Evolutionary conservation across 1,140 invertebrate species (phyloP).

Genomic region (Pissodes strobi): DNA sequence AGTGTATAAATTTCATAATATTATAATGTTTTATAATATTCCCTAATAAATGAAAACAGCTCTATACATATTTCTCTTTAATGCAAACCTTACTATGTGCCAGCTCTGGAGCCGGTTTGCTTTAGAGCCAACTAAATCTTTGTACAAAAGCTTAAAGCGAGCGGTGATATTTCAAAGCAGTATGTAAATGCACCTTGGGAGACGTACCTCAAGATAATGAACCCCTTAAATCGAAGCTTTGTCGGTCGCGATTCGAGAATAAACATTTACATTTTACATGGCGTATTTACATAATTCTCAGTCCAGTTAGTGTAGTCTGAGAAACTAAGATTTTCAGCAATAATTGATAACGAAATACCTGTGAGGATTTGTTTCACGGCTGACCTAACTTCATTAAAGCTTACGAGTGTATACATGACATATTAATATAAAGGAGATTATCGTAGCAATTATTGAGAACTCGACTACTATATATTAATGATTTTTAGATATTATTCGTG

Average conservation of each 20-base stretch:
- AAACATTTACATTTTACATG: conserved; percentile 23
- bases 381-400: too few relatives aligned
- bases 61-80: too few relatives aligned
- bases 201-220: conserved; percentile 14
- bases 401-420: too few relatives aligned
- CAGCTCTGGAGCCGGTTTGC: neutral
- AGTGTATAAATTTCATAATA: too few relatives aligned
- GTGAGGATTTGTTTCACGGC: too few relatives aligned
- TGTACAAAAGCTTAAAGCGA: conserved; percentile 17
- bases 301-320: conserved; percentile 10
- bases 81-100: neutral
- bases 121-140: neutral
- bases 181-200: conserved; percentile 20
- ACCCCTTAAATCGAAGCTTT: conserved; percentile 21
- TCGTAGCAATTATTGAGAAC: too few relatives aligned
- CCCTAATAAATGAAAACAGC: too few relatives aligned
- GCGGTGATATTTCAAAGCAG: conserved; percentile 20
- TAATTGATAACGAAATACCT: too few relatives aligned
- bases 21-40: too few relatives aligned
- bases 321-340: conserved; percentile 11
- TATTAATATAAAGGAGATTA: too few relatives aligned
- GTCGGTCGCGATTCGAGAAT: conserved; percentile 19
- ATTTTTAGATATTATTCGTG: too few relatives aligned
- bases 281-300: conserved; percentile 15
- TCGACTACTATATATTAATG: too few relatives aligned